Base-by-base conservation (phyloP, 2,797 vertebrate species). In the Leucoraja ocellata region DNA sequence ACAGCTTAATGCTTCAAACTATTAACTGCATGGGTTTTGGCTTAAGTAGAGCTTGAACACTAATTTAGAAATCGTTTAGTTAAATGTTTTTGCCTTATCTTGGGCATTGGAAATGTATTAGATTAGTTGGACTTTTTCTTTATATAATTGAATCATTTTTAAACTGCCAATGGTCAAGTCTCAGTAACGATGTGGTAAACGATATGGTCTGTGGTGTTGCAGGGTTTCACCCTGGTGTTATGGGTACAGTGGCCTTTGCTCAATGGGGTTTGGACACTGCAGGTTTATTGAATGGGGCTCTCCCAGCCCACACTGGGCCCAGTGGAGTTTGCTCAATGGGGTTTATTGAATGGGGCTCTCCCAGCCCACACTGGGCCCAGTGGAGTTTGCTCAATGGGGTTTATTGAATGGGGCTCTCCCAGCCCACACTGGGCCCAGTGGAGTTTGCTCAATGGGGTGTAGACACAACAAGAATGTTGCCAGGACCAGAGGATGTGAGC, bases 21-120 rank as follows among this genome's bases (percentile, higher is more conserved):
- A 68, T 36, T 68, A 88, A 88, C n/a, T 32, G 84, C 84, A 88
- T 88, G 84, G 14, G n/a, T 36, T 88, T 88, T 88, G 84, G 84
- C 83, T 86, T 63, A n/a, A 86, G 83, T 63, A 88, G 63, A 88
- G 84, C 84, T 88, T 68, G n/a, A 68, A 88, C n/a, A 36, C 84
- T 88, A 68, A 88, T 32, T 13, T 32, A 68, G 63, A 88, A 88
- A 88, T 88, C 84, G 14, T 88, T 11, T 36, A 1, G 1, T 16
- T 32, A 36, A 88, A 36, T 88, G 84, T 88, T 88, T 36, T 68
- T 61, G n/a, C 61, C 25, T 65, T 88, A 65, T 13, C n/a, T 23
- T 63, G 10, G 61, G 14, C 16, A 65, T 32, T 14, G 13, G 81
- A 28, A 84, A 84, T 11, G 32, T 65, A 5, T 86, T n/a, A 86